phyloP scores from a whole-genome alignment of 2,888 invertebrate genomes.

The Drosophila helvetica region DNA sequence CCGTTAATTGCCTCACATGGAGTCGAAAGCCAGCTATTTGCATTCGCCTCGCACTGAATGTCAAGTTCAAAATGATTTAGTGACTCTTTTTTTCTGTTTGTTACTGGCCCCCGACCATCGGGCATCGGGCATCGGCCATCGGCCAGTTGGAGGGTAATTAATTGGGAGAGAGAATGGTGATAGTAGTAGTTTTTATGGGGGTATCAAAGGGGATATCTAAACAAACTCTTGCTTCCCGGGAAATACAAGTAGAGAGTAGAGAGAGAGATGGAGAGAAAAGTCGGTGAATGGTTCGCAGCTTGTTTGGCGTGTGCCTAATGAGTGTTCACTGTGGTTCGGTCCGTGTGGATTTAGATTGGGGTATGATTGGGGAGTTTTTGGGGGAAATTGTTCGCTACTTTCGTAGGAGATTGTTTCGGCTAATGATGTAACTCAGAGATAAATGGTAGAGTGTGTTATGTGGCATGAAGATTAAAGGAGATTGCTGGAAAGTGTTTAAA shows the following conservation, averaged over 20 bases:
- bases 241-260: conserved; percentile 2
- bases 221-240: conserved; percentile 26
- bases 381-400: neutral
- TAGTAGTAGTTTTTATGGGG: conserved; percentile 24
- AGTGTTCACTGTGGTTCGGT: conserved; percentile 18
- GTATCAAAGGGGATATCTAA: conserved; percentile 18
- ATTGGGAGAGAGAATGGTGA: conserved; percentile 58
- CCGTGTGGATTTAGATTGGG: neutral
- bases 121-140: too few species aligned
- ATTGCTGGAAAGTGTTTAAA: neutral
- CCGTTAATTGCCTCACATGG: conserved; percentile 58
- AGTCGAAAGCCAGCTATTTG: conserved; percentile 38
- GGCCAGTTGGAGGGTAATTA: conserved; percentile 54
- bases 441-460: neutral
- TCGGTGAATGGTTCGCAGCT: conserved; percentile 35
- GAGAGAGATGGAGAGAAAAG: neutral
- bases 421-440: neutral
- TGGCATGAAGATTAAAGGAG: neutral
- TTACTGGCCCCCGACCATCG: too few species aligned
- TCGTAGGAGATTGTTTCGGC: neutral
- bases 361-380: neutral
- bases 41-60: conserved; percentile 60
- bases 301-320: conserved; percentile 45
- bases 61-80: conserved; percentile 77
- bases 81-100: conserved; percentile 47